Base-by-base conservation (phyloP, 2,113 vertebrate species). In the Haemorhous mexicanus region DNA sequence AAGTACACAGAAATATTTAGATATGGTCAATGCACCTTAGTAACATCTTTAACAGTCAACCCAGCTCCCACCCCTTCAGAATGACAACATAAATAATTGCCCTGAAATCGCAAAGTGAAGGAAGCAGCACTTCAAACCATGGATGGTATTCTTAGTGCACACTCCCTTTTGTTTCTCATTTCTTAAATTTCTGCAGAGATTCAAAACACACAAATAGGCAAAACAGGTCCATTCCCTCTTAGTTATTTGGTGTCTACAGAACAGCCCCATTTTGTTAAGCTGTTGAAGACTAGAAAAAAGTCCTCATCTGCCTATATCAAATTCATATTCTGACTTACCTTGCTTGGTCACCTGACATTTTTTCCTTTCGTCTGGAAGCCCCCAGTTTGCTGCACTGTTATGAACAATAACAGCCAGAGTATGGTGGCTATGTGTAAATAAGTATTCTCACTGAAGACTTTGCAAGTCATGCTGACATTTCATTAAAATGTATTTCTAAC, bases 371-470 rank as follows among this genome's bases (percentile, higher is more conserved):
- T 94, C 89, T 96, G 30, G 69, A 69, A 90, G 33, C 22, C 13
- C 22, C 20, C 32, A 39, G 21, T 26, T 84, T 3, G 8, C 8
- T 5, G 10, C 16, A 62, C 19, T 24, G 18, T 5, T 53, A 41
- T 59, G 82, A 67, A 21, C 27, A 61, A 23, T 32, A 89, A 69
- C 74, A 96, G 61, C n/a, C 77, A 86, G 67, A 37, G 8, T 12
- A 56, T 18, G 27, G 81, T 90, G 50, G 73, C 72, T 84, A 16
- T 11, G 19, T 56, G 64, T 63, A 50, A 94, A 74, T 91, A 97
- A 94, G 46, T 68, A 66, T 93, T 90, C 84, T 66, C 21, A 26
- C 79, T 97, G 93, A 81, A 69, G 70, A 72, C 72, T 87, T 91
- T 47, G 27, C 16, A 68, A 86, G 37, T 64, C 53, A 93, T 93